Evolutionary conservation across 2,888 invertebrate genomes (phyloP), one percentile per base, ranked within the genome.

Genomic region (Tromatobia lineatoria): DNA sequence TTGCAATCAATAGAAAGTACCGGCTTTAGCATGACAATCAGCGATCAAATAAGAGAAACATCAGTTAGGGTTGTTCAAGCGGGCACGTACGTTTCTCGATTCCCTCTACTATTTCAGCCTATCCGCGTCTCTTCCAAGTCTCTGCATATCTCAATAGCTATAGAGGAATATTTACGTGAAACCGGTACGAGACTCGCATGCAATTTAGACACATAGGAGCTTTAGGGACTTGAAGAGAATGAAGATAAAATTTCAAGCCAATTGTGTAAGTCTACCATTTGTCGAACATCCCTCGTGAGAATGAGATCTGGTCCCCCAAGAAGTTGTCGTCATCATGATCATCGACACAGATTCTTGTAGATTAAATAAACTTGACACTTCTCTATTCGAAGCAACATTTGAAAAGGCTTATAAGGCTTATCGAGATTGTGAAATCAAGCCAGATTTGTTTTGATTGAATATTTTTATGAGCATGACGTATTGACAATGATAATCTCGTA

Each of bases 11-110:
- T 91, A 90, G 88, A 88, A 90, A 88, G 89, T 89, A 89, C 87
- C 88, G 89, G 90, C 87, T 91, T 91, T 91, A 90, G 91, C 91
- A 91, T 91, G 91, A 92, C 91, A 91, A 92, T 92, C 91, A 91
- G 91, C 90, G 90, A 91, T 91, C 91, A 90, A 91, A 91, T 90
- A 90, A 90, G 88, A 90, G 91, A 89, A 59, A 66, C 45, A 45
- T 66, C 66, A 66, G 66, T 20, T 23, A 66, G 15, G 66, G 45
- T 45, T 45, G 66, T 45, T 42, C 23, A 23, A 45, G 38, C 64
- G 20, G 18, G 2, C 66, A 66, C 66, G 66, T 66, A 66, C 45
- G 29, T 34, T 66, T 64, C 64, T 20, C 38, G 11, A 18, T 38
- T 38, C 64, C 20, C 38, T 15, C 15, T 64, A 20, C 64, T 15